Conservation (phyloP, 2,113 vertebrate genomes). For the Monopterus albus region DNA sequence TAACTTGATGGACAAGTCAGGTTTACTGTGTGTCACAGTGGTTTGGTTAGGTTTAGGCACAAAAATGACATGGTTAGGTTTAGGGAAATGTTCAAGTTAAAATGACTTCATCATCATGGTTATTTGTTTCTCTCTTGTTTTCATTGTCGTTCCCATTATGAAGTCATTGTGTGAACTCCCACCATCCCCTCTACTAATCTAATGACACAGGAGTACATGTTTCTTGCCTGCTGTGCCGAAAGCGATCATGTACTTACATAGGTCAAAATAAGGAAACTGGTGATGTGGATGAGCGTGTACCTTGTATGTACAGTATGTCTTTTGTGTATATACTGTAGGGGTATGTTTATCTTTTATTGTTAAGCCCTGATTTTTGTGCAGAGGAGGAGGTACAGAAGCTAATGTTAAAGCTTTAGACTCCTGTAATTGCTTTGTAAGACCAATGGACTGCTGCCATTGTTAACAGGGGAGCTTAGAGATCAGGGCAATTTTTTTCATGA, state of each 20-base stretch:
- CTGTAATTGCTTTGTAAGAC: constrained; percentile 50
- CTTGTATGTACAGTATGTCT: background rate
- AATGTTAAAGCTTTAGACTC: constrained; percentile 35
- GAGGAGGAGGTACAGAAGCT: constrained; percentile 1
- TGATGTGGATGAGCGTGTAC: background rate
- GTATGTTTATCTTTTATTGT: constrained; percentile 53
- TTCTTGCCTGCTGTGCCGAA: constrained; percentile 48
- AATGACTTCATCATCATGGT: no score
- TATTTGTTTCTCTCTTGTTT: background rate
- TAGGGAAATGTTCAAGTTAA: no score
- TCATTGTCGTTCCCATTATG: background rate
- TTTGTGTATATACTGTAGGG: constrained; percentile 1
- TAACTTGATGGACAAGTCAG: no score
- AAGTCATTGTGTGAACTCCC: constrained; percentile 11
- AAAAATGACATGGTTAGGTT: no score
- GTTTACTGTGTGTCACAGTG: no score
- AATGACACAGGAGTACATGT: constrained; percentile 39
- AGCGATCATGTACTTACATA: constrained; percentile 58
- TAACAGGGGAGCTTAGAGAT: constrained; percentile 26
- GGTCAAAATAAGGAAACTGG: constrained; percentile 65
- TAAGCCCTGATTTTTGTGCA: constrained; percentile 38
- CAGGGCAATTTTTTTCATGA: background rate
- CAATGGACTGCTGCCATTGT: constrained; percentile 21
- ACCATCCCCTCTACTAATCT: no score
- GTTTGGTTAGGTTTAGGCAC: no score